Conservation (phyloP, 1,140 invertebrate genomes). For the Leptoteleia sp. region DNA sequence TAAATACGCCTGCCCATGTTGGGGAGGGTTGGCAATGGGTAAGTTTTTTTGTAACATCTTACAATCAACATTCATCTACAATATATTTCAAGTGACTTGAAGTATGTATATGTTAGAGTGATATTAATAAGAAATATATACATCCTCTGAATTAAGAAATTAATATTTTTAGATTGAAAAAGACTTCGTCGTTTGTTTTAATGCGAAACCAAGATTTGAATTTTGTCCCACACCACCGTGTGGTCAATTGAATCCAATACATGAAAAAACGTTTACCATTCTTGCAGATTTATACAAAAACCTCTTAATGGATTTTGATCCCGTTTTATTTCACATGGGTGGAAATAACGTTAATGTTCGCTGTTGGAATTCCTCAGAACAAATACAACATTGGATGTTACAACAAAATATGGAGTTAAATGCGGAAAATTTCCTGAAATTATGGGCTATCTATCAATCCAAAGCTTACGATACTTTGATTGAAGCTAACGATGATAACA, state of each 20-base stretch:
- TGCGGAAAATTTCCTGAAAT: slow-evolving; percentile 85
- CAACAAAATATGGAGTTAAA: slow-evolving; percentile 82
- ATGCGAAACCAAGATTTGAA: slow-evolving; percentile 87
- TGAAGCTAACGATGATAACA: slow-evolving; percentile 81
- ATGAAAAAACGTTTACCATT: slow-evolving; percentile 87
- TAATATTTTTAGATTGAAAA: slow-evolving; percentile 73
- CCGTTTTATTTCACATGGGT: slow-evolving; percentile 94
- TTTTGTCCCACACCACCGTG: slow-evolving; percentile 93
- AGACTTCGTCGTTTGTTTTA: slow-evolving; percentile 80
- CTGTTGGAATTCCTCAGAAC: slow-evolving; percentile 88
- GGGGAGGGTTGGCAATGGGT: slow-evolving; percentile 92
- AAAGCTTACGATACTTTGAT: slow-evolving; percentile 82
- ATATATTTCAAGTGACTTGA: no score
- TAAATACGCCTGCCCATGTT: slow-evolving; percentile 93
- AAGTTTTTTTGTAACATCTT: no score
- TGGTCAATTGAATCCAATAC: slow-evolving; percentile 91
- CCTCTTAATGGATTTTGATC: slow-evolving; percentile 85
- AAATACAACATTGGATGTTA: slow-evolving; percentile 87
- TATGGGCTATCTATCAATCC: slow-evolving; percentile 90
- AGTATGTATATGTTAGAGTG: no score
- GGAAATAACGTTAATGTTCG: slow-evolving; percentile 90
- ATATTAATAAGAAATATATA: no score
- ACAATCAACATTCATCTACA: no score
- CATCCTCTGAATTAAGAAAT: not conserved
- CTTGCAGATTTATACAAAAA: slow-evolving; percentile 87